Base-by-base conservation (phyloP, 2,113 vertebrate genomes). In the Hemibagrus wyckioides region DNA sequence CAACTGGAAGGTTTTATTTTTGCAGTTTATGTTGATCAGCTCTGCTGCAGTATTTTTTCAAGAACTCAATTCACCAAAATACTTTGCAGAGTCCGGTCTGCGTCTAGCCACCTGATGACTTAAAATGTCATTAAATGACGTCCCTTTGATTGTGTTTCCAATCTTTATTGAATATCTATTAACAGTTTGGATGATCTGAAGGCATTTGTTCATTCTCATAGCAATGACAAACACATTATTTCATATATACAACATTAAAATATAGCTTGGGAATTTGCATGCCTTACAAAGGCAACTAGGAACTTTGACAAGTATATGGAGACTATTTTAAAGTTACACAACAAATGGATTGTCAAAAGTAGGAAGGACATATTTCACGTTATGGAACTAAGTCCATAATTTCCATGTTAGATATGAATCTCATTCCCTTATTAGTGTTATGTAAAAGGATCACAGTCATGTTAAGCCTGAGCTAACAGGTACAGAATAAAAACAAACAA, bases 251-350 rank as follows among this genome's bases (percentile, higher is more conserved):
- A 89, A 90, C 86, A 85, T 87, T 87, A 80, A 88, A 85, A 88
- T 89, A 89, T 87, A 89, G 83, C 80, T 87, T 85, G 87, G 82
- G 54, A 79, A 88, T 84, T 90, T 71, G 89, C 84, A 90, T 89
- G 89, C 90, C 91, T 92, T 89, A 91, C 90, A 90, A 91, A 90
- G 90, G 91, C 88, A 92, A 90, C 86, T 90, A 89, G 87, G 81
- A 89, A 89, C 90, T 85, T 90, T 81, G 85, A 87, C 86, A 82
- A 85, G 86, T 87, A 92, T 75, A 90, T 82, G 82, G 86, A 88
- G 86, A 89, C 75, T 87, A 80, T 48, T 88, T 81, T 86, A 28
- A 85, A 82, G 87, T 87, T 81, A 87, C 84, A 86, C 80, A 85
- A 90, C 82, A 85, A 84, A 79, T 90, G 41, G 85, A 87, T 88